These are phyloP conservation scores for Phyllotis vaccarum DNA, from an alignment of 2,797 vertebrate species.

Conservation along the genomic window DNA sequence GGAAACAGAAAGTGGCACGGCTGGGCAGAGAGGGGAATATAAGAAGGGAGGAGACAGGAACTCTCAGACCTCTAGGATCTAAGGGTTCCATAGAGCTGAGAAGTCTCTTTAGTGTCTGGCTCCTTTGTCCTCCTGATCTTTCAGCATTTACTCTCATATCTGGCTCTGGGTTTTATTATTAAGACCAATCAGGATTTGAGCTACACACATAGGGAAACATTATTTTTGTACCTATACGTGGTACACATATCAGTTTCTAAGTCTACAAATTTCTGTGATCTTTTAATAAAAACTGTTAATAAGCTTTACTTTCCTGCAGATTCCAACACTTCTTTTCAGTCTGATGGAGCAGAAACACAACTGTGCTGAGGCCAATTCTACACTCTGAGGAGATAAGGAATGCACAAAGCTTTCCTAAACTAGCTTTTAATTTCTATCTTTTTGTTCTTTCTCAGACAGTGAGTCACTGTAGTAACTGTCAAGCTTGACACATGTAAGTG, in stretches of 20 bases:
- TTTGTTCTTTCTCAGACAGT: not conserved
- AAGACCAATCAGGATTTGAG: too few relatives aligned
- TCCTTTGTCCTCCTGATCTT: too few relatives aligned
- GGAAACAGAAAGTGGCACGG: too few relatives aligned
- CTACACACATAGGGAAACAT: too few relatives aligned
- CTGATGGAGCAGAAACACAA: constrained; percentile 66
- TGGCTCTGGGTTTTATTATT: too few relatives aligned
- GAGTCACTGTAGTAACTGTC: not conserved
- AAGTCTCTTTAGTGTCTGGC: too few relatives aligned
- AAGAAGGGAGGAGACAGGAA: too few relatives aligned
- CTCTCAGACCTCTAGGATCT: too few relatives aligned
- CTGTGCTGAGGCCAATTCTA: not conserved
- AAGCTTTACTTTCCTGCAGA: constrained; percentile 70
- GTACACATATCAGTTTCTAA: constrained; percentile 60
- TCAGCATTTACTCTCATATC: too few relatives aligned
- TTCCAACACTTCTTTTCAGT: constrained; percentile 71
- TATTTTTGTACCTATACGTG: constrained; percentile 6
- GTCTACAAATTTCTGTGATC: constrained; percentile 73
- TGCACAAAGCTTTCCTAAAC: not conserved
- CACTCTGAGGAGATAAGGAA: constrained; percentile 12
- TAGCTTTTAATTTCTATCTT: not conserved
- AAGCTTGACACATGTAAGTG: not conserved
- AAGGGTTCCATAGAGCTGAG: too few relatives aligned
- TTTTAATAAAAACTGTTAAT: constrained; percentile 73
- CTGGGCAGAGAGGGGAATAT: too few relatives aligned